phyloP scores from a whole-genome alignment of 2,888 invertebrate species.

The Leptogaster cylindrica region DNA sequence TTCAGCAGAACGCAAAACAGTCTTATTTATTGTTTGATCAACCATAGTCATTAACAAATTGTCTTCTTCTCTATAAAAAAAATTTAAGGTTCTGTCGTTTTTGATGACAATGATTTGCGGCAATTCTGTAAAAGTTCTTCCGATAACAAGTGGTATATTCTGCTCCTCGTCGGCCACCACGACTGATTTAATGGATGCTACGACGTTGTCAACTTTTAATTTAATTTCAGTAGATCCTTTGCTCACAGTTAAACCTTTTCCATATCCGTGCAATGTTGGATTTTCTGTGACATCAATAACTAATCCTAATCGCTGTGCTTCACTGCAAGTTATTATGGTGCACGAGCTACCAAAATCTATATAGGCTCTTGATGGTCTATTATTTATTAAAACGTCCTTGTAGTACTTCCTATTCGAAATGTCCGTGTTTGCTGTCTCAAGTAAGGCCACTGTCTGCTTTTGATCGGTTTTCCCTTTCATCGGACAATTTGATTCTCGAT shows the following conservation, averaged over 20 bases:
- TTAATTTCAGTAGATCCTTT: slow-evolving; percentile 3
- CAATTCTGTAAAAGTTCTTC: slow-evolving; percentile 32
- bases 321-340: slow-evolving; percentile 23
- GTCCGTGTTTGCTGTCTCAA: background rate
- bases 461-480: background rate
- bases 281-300: background rate
- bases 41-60: background rate
- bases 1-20: background rate
- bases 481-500: background rate
- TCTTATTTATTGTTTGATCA: background rate
- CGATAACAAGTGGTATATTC: slow-evolving; percentile 38
- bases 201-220: slow-evolving; percentile 37
- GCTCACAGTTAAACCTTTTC: slow-evolving; percentile 21
- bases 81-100: background rate
- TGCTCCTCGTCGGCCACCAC: slow-evolving; percentile 38
- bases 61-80: background rate
- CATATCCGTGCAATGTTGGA: slow-evolving; percentile 30
- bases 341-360: slow-evolving; percentile 38
- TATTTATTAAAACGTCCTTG: slow-evolving; percentile 15
- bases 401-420: slow-evolving; percentile 5
- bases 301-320: slow-evolving; percentile 11
- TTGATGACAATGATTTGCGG: slow-evolving; percentile 31
- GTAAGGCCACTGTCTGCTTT: slow-evolving; percentile 2
- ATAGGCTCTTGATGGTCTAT: background rate
- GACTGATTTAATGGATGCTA: slow-evolving; percentile 22